Percentiles rank a stretch among this genome's conserved stretches.
These are phyloP conservation scores for Ctenomys sociabilis DNA, from an alignment of 2,113 vertebrate species.

Conservation along the genomic window DNA sequence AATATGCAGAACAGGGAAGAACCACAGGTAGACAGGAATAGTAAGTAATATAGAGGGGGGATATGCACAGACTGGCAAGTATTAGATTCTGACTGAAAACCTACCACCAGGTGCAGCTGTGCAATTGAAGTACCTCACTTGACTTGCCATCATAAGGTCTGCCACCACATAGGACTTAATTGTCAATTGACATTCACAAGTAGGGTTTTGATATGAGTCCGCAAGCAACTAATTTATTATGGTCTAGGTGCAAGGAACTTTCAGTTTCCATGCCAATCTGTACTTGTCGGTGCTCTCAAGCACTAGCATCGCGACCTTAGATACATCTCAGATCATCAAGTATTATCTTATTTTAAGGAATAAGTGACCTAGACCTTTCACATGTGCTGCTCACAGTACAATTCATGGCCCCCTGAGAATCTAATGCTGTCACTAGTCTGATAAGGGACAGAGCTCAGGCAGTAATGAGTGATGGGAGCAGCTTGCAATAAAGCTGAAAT, in stretches of 20 bases:
- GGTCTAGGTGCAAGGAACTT: neutral
- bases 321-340: neutral
- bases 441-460: neutral
- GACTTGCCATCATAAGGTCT: neutral
- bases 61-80: neutral
- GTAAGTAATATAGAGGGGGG: neutral
- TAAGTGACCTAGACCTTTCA: neutral
- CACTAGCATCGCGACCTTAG: neutral
- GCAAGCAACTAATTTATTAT: neutral
- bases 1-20: neutral
- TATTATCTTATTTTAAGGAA: neutral
- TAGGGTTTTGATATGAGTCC: neutral
- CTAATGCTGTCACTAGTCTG: neutral
- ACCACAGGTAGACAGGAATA: neutral
- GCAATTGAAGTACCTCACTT: neutral
- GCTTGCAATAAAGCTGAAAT: neutral
- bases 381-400: neutral
- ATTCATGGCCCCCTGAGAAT: neutral
- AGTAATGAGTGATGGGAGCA: neutral
- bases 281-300: neutral
- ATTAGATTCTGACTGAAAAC: neutral
- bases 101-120: neutral
- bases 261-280: neutral
- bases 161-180: neutral
- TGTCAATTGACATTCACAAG: neutral